Percentiles rank a stretch among this genome's conserved stretches.
phyloP scores from a whole-genome alignment of 2,797 vertebrate species.

The Emydoidea blandingii region DNA sequence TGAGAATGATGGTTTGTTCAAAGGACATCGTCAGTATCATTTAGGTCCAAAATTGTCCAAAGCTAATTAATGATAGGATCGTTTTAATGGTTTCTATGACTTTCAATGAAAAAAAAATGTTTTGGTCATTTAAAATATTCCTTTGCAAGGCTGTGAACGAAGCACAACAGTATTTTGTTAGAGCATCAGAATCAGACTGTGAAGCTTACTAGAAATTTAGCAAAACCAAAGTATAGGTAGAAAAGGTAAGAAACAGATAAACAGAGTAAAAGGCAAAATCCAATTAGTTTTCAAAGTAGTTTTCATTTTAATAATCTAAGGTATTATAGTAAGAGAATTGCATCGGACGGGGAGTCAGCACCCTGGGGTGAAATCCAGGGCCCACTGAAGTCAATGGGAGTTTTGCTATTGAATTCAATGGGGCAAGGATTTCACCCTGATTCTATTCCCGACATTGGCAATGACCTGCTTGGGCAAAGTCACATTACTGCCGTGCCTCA shows the following conservation, averaged over 20 bases:
- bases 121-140: not conserved
- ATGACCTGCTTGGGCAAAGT: not conserved
- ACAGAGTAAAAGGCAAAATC: not conserved
- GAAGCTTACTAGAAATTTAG: not conserved
- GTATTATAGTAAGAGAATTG: not conserved
- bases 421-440: not conserved
- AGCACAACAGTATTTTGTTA: not conserved
- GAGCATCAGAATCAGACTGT: not conserved
- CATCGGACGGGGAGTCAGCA: not conserved
- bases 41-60: not conserved
- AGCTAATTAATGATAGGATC: not conserved
- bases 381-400: not conserved
- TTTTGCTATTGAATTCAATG: not conserved
- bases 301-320: constrained; percentile 1
- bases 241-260: not conserved
- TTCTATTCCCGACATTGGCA: not conserved
- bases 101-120: not conserved
- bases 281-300: not conserved
- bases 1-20: constrained; percentile 7
- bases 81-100: not conserved
- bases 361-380: not conserved
- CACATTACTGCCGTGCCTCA: not conserved
- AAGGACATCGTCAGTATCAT: not conserved
- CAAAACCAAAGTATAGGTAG: not conserved
- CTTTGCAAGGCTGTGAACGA: not conserved